phyloP scores from a whole-genome alignment of 2,888 invertebrate genomes.

The Mamestra brassicae region DNA sequence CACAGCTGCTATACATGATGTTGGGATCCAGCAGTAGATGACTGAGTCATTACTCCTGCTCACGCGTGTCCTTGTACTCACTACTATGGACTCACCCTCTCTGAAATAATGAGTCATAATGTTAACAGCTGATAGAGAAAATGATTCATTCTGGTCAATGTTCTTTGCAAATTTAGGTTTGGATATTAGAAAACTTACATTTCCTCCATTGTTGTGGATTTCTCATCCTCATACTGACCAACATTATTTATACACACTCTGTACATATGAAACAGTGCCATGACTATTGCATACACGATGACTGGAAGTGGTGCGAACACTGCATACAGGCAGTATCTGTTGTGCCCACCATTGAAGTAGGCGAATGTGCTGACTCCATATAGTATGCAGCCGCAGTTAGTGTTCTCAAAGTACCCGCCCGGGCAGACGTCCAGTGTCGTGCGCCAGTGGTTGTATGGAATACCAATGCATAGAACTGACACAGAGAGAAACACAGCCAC shows the following conservation, averaged over 20 bases:
- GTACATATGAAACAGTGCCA: conserved; percentile 93
- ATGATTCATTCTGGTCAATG: background rate
- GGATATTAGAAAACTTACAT: conserved; percentile 78
- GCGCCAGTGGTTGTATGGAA: conserved; percentile 93
- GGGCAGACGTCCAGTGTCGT: conserved; percentile 92
- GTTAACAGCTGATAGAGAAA: conserved; percentile 3
- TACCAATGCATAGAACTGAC: conserved; percentile 89
- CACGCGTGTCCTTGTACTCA: conserved; percentile 91
- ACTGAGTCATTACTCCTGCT: conserved; percentile 91
- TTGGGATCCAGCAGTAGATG: conserved; percentile 93
- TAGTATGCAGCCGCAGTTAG: conserved; percentile 93
- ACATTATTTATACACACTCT: conserved; percentile 92
- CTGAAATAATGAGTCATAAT: conserved; percentile 82
- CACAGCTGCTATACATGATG: conserved; percentile 91
- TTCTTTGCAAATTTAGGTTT: background rate
- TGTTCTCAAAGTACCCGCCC: conserved; percentile 89
- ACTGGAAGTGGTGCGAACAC: conserved; percentile 92
- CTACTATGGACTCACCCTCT: conserved; percentile 93
- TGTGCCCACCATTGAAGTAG: conserved; percentile 92
- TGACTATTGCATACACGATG: conserved; percentile 91
- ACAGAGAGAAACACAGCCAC: conserved; percentile 78
- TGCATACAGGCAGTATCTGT: conserved; percentile 92
- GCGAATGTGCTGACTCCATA: conserved; percentile 92
- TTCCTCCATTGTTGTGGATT: conserved; percentile 86
- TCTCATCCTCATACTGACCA: conserved; percentile 89